Evolutionary conservation across 2,113 vertebrate species (phyloP).

Genomic region (Nothocercus julius): DNA sequence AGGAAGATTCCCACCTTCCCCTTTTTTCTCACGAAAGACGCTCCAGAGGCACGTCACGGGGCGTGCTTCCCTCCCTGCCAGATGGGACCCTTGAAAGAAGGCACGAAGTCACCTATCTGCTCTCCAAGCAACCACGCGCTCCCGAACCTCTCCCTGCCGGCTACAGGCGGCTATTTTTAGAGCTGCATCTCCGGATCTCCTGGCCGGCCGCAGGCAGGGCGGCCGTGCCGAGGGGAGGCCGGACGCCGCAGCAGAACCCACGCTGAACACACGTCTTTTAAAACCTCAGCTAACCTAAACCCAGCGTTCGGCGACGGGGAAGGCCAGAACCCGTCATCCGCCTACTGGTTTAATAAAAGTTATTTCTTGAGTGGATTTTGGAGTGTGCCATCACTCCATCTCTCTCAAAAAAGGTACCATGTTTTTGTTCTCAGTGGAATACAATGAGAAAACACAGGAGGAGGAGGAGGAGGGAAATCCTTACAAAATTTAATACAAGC

Average conservation of each 20-base stretch:
- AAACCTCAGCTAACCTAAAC: not conserved
- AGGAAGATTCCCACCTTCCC: not conserved
- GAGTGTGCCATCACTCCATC: not conserved
- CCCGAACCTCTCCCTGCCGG: constrained; percentile 10
- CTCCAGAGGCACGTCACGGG: not conserved
- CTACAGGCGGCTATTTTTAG: constrained; percentile 48
- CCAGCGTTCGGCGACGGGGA: not conserved
- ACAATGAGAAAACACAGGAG: rapidly evolving
- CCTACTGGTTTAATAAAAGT: not conserved
- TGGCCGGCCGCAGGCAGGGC: not conserved
- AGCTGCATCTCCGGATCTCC: not conserved
- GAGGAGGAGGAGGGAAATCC: not conserved
- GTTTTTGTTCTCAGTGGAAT: not conserved
- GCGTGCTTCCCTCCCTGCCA: not conserved
- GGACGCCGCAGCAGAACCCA: not conserved
- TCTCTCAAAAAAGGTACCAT: rapidly evolving
- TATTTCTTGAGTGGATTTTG: not conserved
- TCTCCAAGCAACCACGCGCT: not conserved
- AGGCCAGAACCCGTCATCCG: rapidly evolving
- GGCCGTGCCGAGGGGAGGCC: not conserved
- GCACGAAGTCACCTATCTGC: not conserved
- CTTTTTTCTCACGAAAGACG: not conserved
- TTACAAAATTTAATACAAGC: not conserved
- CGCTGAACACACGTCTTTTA: not conserved
- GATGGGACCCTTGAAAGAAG: not conserved